Conservation (phyloP, 2,888 invertebrate species). For the Phortica okadai region DNA sequence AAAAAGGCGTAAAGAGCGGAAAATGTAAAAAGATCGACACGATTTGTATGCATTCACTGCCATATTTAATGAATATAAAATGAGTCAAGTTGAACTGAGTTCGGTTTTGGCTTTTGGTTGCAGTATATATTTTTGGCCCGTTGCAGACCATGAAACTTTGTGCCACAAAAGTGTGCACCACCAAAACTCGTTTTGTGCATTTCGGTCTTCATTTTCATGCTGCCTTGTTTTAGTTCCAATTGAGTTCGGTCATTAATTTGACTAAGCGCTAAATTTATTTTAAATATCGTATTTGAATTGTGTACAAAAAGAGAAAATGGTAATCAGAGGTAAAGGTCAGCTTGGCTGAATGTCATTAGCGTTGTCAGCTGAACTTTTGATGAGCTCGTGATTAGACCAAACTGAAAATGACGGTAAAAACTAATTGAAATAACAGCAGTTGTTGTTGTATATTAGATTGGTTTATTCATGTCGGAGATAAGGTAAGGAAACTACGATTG, state of each 20-base stretch:
- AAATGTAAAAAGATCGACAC: not conserved
- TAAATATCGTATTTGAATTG: not conserved
- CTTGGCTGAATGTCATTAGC: not conserved
- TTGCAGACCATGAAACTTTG: not conserved
- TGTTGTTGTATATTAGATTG: not conserved
- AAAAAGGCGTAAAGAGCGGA: not conserved
- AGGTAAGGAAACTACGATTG: no score
- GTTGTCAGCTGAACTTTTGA: not conserved
- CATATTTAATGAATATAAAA: constrained; percentile 65
- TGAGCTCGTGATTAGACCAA: not conserved
- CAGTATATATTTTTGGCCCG: not conserved
- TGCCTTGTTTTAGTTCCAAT: constrained; percentile 7
- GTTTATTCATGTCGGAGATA: no score
- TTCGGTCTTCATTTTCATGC: constrained; percentile 37
- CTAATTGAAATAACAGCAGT: not conserved
- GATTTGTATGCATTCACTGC: constrained; percentile 56
- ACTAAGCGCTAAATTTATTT: constrained; percentile 2
- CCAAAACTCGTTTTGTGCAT: constrained; percentile 50
- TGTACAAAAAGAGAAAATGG: not conserved
- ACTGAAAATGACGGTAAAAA: not conserved
- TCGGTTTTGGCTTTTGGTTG: constrained; percentile 36
- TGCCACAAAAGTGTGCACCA: not conserved
- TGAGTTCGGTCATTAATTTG: not conserved
- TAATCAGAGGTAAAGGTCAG: not conserved
- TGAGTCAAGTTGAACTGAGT: constrained; percentile 38